Conservation (phyloP, 37 sponge, comb jelly and placozoan genomes). For the Halisarca cf. caerulea region DNA sequence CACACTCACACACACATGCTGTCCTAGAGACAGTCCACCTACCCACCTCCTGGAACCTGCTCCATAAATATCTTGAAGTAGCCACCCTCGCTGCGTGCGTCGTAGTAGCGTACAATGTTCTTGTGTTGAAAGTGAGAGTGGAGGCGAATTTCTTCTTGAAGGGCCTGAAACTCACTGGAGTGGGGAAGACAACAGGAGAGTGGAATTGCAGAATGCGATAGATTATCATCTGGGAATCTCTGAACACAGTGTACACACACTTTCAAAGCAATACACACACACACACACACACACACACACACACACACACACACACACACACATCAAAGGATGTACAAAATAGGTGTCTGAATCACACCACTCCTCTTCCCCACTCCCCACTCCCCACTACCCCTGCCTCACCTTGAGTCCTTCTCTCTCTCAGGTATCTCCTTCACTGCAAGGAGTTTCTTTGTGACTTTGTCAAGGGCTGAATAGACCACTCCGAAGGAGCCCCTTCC, state of each 20-base stretch:
- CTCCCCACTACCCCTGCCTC: too few relatives aligned
- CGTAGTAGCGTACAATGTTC: conserved; percentile 95
- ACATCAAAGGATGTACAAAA: too few relatives aligned
- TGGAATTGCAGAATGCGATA: too few relatives aligned
- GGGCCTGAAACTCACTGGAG: conserved; percentile 77
- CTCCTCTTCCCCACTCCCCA: too few relatives aligned
- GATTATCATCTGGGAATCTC: too few relatives aligned
- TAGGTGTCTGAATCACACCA: too few relatives aligned
- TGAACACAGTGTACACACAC: too few relatives aligned
- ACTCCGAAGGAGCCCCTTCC: conserved; percentile 83
- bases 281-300: background rate
- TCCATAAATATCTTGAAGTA: conserved; percentile 93
- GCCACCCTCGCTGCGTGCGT: conserved; percentile 70
- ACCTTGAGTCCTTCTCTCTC: conserved; percentile 50
- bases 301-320: too few relatives aligned
- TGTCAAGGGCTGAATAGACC: conserved; percentile 82
- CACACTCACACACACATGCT: too few relatives aligned
- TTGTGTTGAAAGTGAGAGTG: conserved; percentile 82
- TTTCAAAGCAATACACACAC: too few relatives aligned
- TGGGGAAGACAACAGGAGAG: too few relatives aligned
- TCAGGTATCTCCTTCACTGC: conserved; percentile 91
- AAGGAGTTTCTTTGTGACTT: conserved; percentile 75
- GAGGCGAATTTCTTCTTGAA: conserved; percentile 87
- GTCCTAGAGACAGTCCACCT: too few relatives aligned
- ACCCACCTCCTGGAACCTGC: conserved; percentile 90